Base-by-base conservation (phyloP, 1,140 invertebrate species). In the Asbolus verrucosus region DNA sequence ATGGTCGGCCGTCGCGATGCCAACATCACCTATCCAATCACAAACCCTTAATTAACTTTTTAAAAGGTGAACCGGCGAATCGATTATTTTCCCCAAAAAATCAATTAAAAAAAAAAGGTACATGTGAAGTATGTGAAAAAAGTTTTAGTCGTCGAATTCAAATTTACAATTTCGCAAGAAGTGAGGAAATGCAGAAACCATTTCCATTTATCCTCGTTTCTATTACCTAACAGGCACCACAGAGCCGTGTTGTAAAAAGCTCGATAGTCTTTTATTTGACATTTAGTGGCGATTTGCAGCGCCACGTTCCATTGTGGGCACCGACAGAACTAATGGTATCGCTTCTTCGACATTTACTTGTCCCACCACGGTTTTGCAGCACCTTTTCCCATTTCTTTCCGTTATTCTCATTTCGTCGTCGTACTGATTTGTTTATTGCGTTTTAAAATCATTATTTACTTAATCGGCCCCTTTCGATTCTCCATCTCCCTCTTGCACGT, bases 241-340 rank as follows among this genome's bases (percentile, higher is more conserved):
- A 46, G 27, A 59, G 72, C 31, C 60, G 21, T 46, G 70, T 66
- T 68, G 60, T 76, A 76, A 72, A 73, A 54, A 74, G 70, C 62
- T 43, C 70, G 71, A 72, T 76, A 74, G 73, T 71, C 75, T 72
- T 76, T 76, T 76, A 76, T 76, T 74, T 72, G 75, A 76, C 75
- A 72, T 76, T 76, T 76, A 76, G 75, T 73, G 75, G 70, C 73
- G 69, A 72, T 54, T 76, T 74, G 50, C 70, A 74, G 73, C 73
- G 50, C 67, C 38, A 59, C 70, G 70, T 59, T 65, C 61, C 67
- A 60, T 65, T 66, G 67, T 59, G 67, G 61, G 16, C 41, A 59
- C 62, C 65, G 21, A 66, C 39, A 60, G 65, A 74, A 76, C 69
- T 73, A 70, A 75, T 69, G 72, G 60, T 76, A 76, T 76, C 74